Evolutionary conservation across 2,113 vertebrate species (phyloP), one percentile per base, ranked within the genome.

Genomic region (Neolamprologus fasciatus): DNA sequence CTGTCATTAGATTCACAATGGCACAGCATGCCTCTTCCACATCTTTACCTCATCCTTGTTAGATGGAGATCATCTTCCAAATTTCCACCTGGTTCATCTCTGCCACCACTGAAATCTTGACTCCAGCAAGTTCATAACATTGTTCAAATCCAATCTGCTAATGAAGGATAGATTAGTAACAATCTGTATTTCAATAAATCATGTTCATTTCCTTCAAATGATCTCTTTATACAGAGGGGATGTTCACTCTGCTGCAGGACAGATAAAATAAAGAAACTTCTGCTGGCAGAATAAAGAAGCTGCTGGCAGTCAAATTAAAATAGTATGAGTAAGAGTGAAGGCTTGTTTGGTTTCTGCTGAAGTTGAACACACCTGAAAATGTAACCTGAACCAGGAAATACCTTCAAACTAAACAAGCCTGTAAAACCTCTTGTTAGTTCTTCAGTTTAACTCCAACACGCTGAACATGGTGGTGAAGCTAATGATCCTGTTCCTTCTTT

Each of bases 241-340:
- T 55, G 53, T 23, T 55, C 53, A 7, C 53, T 54, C 53, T 54
- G n/a, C 53, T 23, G 53, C 53, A 1, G 53, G 53, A 55, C 53
- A 55, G 53, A 54, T 54, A 54, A 54, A 54, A 54, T 54, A 12
- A 54, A 2, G n/a, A 54, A 55, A 13, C 10, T 55, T 55, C 21
- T 21, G 21, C 21, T 21, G 21, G 21, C 21, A 21, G 21, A 21
- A 21, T 21, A 21, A 55, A 55, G 53, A 55, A 13, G 11, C 11
- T 55, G 53, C 21, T 55, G 53, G 53, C 11, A 55, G 53, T 55
- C 21, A 55, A 55, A 55, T 55, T 54, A 7, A 13, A 55, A 55
- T 2, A 55, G 21, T 4, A 23, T 7, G n/a, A 4, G 54, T 55
- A 14, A 26, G 54, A 5, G 7, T 3, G 0, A 55, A 26, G 6